These are phyloP conservation scores for Gallinago undulata DNA, from an alignment of 2,113 vertebrate species.

Conservation along the genomic window DNA sequence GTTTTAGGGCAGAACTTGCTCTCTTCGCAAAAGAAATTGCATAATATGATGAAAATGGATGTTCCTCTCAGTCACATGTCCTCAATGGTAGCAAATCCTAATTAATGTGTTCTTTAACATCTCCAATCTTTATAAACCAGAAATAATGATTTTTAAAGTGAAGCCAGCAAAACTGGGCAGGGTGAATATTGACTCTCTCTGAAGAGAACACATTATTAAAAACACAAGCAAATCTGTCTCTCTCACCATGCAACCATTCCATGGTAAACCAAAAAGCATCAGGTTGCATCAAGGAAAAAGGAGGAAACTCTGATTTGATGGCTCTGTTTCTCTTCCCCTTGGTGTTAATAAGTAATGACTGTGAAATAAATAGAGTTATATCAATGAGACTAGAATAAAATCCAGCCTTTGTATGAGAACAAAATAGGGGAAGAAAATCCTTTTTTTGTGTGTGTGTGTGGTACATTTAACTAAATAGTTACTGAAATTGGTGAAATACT, in stretches of 20 bases:
- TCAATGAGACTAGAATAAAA: conserved; percentile 12
- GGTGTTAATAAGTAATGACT: conserved; percentile 21
- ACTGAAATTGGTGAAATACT: neutral
- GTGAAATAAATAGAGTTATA: conserved; percentile 45
- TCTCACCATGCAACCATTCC: conserved; percentile 30
- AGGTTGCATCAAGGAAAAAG: conserved; percentile 50
- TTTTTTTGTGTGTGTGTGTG: neutral
- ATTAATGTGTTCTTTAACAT: neutral
- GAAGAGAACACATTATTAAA: conserved; percentile 61
- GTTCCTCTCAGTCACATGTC: neutral
- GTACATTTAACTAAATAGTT: conserved; percentile 7
- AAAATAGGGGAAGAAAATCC: neutral
- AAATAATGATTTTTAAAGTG: conserved; percentile 15
- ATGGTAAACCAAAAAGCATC: conserved; percentile 49
- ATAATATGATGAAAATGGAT: neutral
- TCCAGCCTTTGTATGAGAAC: neutral
- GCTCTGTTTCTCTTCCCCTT: conserved; percentile 14
- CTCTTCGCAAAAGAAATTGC: neutral
- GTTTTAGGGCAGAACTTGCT: neutral
- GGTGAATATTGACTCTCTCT: conserved; percentile 9
- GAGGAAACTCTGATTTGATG: conserved; percentile 29
- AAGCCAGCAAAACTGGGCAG: neutral
- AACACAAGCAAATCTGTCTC: conserved; percentile 48
- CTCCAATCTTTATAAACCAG: neutral
- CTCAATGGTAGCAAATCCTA: neutral